Conservation (phyloP, 2,797 vertebrate species). For the Adrianichthys oophorus region DNA sequence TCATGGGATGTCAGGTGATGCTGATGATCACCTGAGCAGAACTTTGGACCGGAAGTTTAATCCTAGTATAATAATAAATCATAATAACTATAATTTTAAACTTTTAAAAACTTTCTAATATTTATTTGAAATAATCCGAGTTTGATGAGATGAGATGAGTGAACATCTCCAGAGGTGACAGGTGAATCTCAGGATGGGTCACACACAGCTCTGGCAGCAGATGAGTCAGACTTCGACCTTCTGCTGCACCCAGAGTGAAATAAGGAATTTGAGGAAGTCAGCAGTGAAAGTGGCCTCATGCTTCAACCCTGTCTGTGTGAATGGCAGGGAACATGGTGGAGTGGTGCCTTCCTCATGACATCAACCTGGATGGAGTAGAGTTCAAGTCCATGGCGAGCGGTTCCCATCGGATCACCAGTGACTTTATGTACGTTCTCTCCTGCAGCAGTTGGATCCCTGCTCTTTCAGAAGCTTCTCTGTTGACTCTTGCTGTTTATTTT, state of each 20-base stretch:
- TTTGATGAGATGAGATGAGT: too few species aligned
- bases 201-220: neutral
- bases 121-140: too few species aligned
- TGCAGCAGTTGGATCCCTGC: neutral
- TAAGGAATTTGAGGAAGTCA: conserved; percentile 42
- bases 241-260: conserved; percentile 2
- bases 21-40: too few species aligned
- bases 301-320: conserved; percentile 4
- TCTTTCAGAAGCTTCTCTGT: conserved; percentile 1
- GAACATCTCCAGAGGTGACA: neutral
- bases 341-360: conserved; percentile 95
- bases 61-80: too few species aligned
- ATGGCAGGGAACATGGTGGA: conserved; percentile 94
- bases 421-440: conserved; percentile 88
- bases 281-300: conserved; percentile 22
- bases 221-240: conserved; percentile 50
- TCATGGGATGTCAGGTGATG: neutral
- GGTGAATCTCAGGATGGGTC: neutral
- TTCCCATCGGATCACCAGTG: conserved; percentile 93
- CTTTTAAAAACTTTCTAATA: too few species aligned
- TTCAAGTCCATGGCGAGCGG: conserved; percentile 99
- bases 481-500: conserved; percentile 10
- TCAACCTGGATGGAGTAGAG: conserved; percentile 95
- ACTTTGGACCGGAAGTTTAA: too few species aligned
- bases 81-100: too few species aligned